phyloP scores from a whole-genome alignment of 2,888 invertebrate species.

The Agriopis marginaria region DNA sequence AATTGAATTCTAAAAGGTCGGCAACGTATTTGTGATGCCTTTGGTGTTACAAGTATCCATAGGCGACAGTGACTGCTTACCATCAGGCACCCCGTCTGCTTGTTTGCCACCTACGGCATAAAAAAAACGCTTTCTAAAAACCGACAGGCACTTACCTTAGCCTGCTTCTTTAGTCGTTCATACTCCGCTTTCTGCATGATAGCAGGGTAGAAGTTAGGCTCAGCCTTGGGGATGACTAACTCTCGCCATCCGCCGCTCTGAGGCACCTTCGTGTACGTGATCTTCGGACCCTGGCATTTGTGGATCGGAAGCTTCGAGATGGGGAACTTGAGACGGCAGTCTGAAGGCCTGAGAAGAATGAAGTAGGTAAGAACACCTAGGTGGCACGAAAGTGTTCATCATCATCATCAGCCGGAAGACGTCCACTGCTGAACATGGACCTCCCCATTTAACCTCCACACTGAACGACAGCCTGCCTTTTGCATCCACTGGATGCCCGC shows the following conservation, averaged over 20 bases:
- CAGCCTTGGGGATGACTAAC: slow-evolving; percentile 81
- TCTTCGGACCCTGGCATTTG: slow-evolving; percentile 70
- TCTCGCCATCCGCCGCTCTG: slow-evolving; percentile 74
- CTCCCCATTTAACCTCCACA: no score
- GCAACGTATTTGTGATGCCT: no score
- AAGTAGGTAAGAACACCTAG: not conserved
- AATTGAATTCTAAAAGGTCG: no score
- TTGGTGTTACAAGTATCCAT: no score
- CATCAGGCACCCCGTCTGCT: no score
- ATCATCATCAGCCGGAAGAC: no score
- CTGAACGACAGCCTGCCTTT: no score
- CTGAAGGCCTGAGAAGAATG: slow-evolving; percentile 66
- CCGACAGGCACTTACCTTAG: slow-evolving; percentile 72
- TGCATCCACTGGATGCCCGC: no score
- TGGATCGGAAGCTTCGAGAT: slow-evolving; percentile 72
- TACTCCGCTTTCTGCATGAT: slow-evolving; percentile 87
- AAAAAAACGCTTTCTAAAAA: not conserved
- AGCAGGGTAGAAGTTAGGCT: slow-evolving; percentile 85
- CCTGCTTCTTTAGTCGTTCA: slow-evolving; percentile 85
- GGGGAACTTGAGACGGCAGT: slow-evolving; percentile 80
- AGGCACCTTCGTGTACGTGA: slow-evolving; percentile 64
- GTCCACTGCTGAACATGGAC: no score
- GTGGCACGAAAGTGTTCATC: no score
- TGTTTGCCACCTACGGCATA: no score
- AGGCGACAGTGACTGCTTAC: no score